Evolutionary conservation across 2,888 invertebrate genomes (phyloP), one percentile per base, ranked within the genome.

Genomic region (Coelopa pilipes): DNA sequence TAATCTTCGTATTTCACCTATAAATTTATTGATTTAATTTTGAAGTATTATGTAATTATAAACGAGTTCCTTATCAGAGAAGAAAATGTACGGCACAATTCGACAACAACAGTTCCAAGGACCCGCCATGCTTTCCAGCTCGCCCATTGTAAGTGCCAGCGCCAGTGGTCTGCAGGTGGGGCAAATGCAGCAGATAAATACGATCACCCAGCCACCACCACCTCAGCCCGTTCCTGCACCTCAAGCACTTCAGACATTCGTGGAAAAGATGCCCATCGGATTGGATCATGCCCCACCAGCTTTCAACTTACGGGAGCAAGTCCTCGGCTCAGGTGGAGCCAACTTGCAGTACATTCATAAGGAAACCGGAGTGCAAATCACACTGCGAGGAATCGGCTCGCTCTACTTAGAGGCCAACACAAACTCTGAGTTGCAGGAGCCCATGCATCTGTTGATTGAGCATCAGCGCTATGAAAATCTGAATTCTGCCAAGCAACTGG

Each of bases 311-410:
- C 91, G 93, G 83, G 91, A 91, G 78, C 92, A 93, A 82, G 90
- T 94, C 79, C 89, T 93, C 78, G 95, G 95, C 10, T 89, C 90
- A 83, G 91, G 91, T 81, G 92, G 92, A 70, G 92, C 92, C 45
- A 93, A 93, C 87, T 89, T 94, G 81, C 91, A 93, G 81, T 94
- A 94, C 80, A 94, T 95, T 79, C 89, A 92, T 78, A 92, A 91
- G 70, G 94, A 94, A 87, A 94, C 94, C 5, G 80, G 94, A 45
- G 93, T 93, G 4, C 91, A 91, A 78, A 93, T 94, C 53, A 92
- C 92, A 13, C 87, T 95, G 77, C 90, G 93, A 82, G 93, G 93
- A 66, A 89, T 90, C 78, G 93, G 93, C 76, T 92, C 92, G 0
- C 90, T 90, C 45, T 91, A 89, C 82, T 84, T 90, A 21, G 91